Base-by-base conservation (phyloP, 1,140 invertebrate genomes). In the Bicyclus anynana region DNA sequence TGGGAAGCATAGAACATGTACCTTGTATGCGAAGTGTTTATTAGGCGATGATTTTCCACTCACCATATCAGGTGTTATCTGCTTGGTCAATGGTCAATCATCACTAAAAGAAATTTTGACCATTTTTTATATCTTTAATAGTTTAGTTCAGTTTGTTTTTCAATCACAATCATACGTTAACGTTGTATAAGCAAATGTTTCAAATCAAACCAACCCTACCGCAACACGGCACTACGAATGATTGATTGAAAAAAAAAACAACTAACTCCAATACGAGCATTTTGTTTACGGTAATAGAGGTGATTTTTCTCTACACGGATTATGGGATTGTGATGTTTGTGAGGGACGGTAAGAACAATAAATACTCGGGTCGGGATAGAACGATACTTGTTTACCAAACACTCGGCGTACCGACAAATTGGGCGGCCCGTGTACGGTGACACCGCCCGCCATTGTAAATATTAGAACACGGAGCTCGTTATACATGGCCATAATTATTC, bases 341-440 rank as follows among this genome's bases (percentile, higher is more conserved):
- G 7, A 53, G 21, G 44, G 50, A 59, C 23, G 14, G 42, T 46
- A 59, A 48, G 50, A 74, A 74, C 67, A 72, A 74, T 72, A 74
- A 74, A 74, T 67, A 67, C 46, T 61, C 26, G 58, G 53, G 42
- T 35, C 44, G 50, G 52, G 35, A 55, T 57, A 59, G 35, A 49
- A 57, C 62, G 61, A 65, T 53, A 56, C 63, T 69, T 72, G 69
- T 74, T 74, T 65, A 69, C 68, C 69, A 65, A 74, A 74, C 69
- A 74, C 65, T 73, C 21, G 50, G 23, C 49, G 26, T 55, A 49
- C 48, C 56, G 53, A 54, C 59, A 69, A 69, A 72, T 72, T 72
- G 67, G 66, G 64, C 67, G 59, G 58, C 55, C 35, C 59, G 57
- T 63, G 47, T 50, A 60, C 54, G 37, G 51, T 50, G 49, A 58